Percentiles rank a stretch among this genome's conserved stretches.
These are phyloP conservation scores for Chloromyia formosa DNA, from an alignment of 2,888 invertebrate species.

Conservation along the genomic window DNA sequence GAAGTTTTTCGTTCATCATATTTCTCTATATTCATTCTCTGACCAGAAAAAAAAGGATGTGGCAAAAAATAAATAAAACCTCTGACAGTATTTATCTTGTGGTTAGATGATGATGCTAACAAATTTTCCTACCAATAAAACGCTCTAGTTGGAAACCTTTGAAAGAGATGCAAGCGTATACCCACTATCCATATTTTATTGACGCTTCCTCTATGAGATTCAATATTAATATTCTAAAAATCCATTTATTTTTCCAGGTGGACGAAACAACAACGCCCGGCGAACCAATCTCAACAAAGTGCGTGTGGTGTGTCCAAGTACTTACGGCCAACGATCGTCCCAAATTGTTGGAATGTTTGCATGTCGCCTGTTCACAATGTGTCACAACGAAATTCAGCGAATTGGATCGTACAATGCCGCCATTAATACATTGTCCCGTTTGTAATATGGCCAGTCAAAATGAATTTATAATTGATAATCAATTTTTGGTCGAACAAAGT, in stretches of 20 bases:
- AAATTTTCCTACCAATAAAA: too few relatives aligned
- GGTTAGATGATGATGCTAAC: too few relatives aligned
- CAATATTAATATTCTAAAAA: background rate
- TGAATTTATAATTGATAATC: constrained; percentile 82
- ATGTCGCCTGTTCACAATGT: constrained; percentile 83
- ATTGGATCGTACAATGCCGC: constrained; percentile 61
- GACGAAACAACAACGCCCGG: constrained; percentile 49
- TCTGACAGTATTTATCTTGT: too few relatives aligned
- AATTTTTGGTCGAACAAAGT: constrained; percentile 77
- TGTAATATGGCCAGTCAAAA: constrained; percentile 79
- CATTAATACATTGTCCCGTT: constrained; percentile 69
- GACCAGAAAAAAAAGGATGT: too few relatives aligned
- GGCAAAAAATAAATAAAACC: too few relatives aligned
- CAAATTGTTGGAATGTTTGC: constrained; percentile 87
- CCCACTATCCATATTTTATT: too few relatives aligned
- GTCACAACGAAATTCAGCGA: constrained; percentile 72
- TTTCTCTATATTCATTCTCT: too few relatives aligned
- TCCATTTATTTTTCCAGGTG: constrained; percentile 44
- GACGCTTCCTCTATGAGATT: background rate
- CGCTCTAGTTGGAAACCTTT: too few relatives aligned
- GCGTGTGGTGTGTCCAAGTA: constrained; percentile 67
- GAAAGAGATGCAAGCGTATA: too few relatives aligned
- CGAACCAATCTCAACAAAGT: constrained; percentile 64
- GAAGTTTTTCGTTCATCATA: background rate
- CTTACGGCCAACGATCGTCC: constrained; percentile 71